These are phyloP conservation scores for Noturus placidus DNA, from an alignment of 2,113 vertebrate species.

Conservation along the genomic window DNA sequence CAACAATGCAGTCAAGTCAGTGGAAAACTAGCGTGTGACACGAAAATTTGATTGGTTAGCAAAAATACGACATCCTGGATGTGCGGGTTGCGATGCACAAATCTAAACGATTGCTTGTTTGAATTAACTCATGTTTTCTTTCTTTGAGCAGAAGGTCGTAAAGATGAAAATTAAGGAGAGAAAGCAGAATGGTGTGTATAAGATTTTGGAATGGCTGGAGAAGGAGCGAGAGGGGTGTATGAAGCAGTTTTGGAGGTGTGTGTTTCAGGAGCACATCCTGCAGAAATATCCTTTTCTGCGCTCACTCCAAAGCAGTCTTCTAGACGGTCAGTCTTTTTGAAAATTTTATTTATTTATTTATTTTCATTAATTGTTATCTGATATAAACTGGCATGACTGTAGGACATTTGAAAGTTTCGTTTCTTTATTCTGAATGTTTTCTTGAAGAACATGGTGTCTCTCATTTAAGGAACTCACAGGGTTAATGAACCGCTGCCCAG, in stretches of 20 bases:
- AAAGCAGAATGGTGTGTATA: neutral
- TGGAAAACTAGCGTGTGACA: no score
- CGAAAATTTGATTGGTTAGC: no score
- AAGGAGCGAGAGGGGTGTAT: conserved; percentile 32
- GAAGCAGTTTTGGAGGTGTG: conserved; percentile 61
- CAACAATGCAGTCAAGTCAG: no score
- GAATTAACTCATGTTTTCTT: no score
- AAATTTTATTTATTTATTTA: no score
- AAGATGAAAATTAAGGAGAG: neutral
- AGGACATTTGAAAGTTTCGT: neutral
- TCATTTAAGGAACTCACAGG: neutral
- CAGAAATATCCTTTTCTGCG: conserved; percentile 56
- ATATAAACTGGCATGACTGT: neutral
- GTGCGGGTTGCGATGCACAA: no score
- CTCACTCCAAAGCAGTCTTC: conserved; percentile 54
- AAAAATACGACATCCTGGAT: no score
- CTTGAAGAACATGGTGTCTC: neutral
- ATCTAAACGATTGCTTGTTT: no score
- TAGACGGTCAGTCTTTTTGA: conserved; percentile 60
- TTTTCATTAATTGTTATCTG: no score
- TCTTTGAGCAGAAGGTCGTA: neutral
- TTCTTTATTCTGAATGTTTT: neutral
- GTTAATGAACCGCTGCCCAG: neutral
- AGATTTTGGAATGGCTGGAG: conserved; percentile 64
- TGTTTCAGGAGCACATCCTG: conserved; percentile 63